phyloP scores from a whole-genome alignment of 2,888 invertebrate species.

The Aphodius granarius region DNA sequence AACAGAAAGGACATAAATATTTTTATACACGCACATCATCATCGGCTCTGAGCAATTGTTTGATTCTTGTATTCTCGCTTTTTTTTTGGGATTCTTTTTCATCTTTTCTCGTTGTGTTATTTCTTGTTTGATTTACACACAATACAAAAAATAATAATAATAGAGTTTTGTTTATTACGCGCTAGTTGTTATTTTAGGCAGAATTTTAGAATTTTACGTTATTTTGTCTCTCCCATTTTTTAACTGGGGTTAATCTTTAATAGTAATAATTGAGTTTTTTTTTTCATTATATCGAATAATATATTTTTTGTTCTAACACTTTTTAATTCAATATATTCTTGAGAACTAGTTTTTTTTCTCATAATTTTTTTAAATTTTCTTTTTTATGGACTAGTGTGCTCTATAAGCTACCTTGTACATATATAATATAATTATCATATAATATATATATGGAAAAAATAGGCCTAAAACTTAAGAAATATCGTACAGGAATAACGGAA shows the following conservation, averaged over 20 bases:
- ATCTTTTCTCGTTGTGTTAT: not conserved
- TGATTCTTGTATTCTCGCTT: not conserved
- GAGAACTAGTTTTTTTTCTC: not conserved
- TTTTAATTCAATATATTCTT: not conserved
- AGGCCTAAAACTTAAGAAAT: not conserved
- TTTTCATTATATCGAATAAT: not conserved
- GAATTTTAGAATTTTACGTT: slow-evolving; percentile 12
- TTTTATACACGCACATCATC: too few species aligned
- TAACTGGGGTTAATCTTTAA: not conserved
- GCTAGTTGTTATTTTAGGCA: not conserved
- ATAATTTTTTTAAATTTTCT: not conserved
- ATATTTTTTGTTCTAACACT: not conserved
- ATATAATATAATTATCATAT: not conserved
- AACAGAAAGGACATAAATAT: not conserved
- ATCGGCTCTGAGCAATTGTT: not conserved
- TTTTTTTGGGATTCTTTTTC: not conserved
- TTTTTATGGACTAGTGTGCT: not conserved
- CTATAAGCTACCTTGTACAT: not conserved
- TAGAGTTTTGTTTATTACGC: slow-evolving; percentile 1
- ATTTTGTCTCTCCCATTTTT: not conserved
- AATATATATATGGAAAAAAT: not conserved
- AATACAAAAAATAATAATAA: not conserved
- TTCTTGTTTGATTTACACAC: slow-evolving; percentile 1
- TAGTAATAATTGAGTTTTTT: slow-evolving; percentile 6
- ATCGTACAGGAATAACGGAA: not conserved